These are phyloP conservation scores for Thymelicus lineola DNA, from an alignment of 2,888 invertebrate species.

Conservation along the genomic window DNA sequence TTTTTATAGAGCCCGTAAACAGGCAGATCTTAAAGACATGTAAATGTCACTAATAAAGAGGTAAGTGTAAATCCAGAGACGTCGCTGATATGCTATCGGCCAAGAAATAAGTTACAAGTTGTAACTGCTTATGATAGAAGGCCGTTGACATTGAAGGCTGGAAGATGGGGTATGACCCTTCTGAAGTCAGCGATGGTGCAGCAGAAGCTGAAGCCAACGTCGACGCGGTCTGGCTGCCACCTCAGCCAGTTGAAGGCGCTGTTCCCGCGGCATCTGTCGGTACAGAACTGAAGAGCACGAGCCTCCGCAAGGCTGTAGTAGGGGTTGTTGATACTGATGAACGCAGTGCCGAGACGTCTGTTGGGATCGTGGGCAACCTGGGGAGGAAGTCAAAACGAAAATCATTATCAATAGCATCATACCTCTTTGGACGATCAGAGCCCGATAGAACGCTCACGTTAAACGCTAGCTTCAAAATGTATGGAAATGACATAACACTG, in stretches of 20 bases:
- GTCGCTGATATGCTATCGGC: too few species aligned
- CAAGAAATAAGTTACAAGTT: too few species aligned
- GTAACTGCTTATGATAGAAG: slow-evolving; percentile 58
- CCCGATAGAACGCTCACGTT: too few species aligned
- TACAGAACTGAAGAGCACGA: slow-evolving; percentile 77
- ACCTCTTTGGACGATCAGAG: too few species aligned
- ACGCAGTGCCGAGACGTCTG: slow-evolving; percentile 81
- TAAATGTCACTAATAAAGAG: too few species aligned
- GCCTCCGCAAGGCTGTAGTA: slow-evolving; percentile 72
- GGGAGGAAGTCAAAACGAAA: background rate
- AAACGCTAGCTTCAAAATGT: too few species aligned
- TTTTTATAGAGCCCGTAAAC: too few species aligned
- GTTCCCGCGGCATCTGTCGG: slow-evolving; percentile 83
- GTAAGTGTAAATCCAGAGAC: too few species aligned
- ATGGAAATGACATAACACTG: too few species aligned
- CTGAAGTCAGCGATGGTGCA: slow-evolving; percentile 86
- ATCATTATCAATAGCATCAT: background rate
- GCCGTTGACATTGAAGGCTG: slow-evolving; percentile 75
- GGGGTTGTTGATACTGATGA: slow-evolving; percentile 87
- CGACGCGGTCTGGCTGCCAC: slow-evolving; percentile 80
- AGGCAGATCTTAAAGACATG: too few species aligned
- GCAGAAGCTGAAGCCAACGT: slow-evolving; percentile 86
- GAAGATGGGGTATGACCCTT: slow-evolving; percentile 80
- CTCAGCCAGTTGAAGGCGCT: slow-evolving; percentile 85
- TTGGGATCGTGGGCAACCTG: slow-evolving; percentile 84